Evolutionary conservation across 1,140 invertebrate genomes (phyloP), one percentile per base, ranked within the genome.

Genomic region (Oreohelix idahoensis): DNA sequence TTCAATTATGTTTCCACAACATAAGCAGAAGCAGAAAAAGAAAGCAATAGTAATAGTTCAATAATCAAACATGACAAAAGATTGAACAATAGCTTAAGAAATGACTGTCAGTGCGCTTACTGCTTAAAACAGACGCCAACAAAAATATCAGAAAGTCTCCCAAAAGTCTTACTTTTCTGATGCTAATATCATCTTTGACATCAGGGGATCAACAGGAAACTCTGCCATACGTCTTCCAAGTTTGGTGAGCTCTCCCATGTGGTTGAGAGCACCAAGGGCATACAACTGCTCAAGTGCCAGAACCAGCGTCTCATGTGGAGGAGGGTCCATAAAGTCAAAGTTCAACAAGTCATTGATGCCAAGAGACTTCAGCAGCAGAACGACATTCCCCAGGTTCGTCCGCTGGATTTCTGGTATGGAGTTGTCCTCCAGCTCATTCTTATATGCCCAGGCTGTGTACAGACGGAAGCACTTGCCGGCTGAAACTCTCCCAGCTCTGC

Each of bases 301-400:
- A 29, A 94, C 97, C 39, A 99, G 93, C 0, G 98, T 98, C 93
- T 99, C 98, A 91, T 98, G 96, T 0, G 98, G 98, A 8, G 99
- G 99, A 26, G 98, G 98, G 94, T 99, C 99, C 85, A 99, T 92
- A 90, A 99, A 99, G 92, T 99, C 98, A 94, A 99, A 99, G 93
- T 99, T 96, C 23, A 99, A 96, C 15, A 99, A 93, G 94, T 99
- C 98, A 92, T 99, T 97, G 77, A 99, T 99, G 2, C 93, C 93
- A 66, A 93, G 84, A 85, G 81, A 85, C 81, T 93, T 93, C 36
- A 93, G 83, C 63, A 93, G 83, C 23, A 93, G 85, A 29, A 93
- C 93, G 32, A 93, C 93, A 87, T 93, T 93, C 45, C 92, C 92
- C 23, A 93, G 87, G 84, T 93, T 93, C 36, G 93, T 92, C 66